Base-by-base conservation (phyloP, 2,113 vertebrate genomes). In the Gulo gulo region DNA sequence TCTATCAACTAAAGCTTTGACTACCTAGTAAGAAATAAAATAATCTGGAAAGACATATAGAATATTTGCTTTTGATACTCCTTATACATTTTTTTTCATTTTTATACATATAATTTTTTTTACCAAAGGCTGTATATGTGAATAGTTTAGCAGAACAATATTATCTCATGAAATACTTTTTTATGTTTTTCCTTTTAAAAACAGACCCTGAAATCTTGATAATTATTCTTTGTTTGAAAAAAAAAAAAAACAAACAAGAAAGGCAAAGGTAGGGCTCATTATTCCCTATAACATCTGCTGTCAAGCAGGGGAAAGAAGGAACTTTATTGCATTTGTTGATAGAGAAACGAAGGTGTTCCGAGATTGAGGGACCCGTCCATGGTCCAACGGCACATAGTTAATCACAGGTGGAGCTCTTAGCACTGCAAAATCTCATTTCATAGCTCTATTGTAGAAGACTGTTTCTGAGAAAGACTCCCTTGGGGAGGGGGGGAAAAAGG, bases 1-100 rank as follows among this genome's bases (percentile, higher is more conserved):
- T 45, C 79, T 89, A 24, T 87, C 69, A 90, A 45, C 36, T 76
- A 86, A 78, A 94, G 20, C 42, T 96, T 91, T 94, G 78, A 85
- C 57, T 78, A 47, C 2, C 80, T 88, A 80, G 71, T 52, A 79
- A 88, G 39, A 85, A 92, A 83, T 16, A 82, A 94, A 85, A 88
- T 63, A 93, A 97, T 34, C 31, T 67, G 31, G 16, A 95, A 93
- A 94, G 26, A 76, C 9, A 73, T 29, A 85, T 6, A 87, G 85
- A 91, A 78, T 82, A 65, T 81, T 88, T 95, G 16, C 24, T 92
- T 82, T 85, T 39, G 4, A 88, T 78, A 71, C 82, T 55, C 83
- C n/a, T 91, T 55, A 80, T 34, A 76, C 18, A 91, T 71, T 59
- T 7, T 55, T 55, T 55, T 55, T 55, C 52, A 55, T 55, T 55